A percentile compares a stretch with the other conserved stretches of the same genome.
These are phyloP conservation scores for Tuberolachnus salignus DNA, from an alignment of 2,888 invertebrate species.

Conservation along the genomic window DNA sequence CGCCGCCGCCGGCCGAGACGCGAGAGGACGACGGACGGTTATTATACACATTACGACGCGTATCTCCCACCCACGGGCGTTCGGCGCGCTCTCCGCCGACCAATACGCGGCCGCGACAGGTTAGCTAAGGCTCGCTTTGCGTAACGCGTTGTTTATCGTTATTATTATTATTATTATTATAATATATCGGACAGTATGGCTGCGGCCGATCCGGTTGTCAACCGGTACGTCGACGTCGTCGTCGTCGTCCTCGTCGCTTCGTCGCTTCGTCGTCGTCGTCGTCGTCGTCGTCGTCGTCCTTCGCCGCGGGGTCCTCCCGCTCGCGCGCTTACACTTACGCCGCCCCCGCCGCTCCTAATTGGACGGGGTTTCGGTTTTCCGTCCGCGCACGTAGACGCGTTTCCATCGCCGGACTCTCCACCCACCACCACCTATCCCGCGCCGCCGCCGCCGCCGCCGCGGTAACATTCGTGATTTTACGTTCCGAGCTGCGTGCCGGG, in stretches of 20 bases:
- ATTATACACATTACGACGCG: no score
- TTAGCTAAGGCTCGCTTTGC: no score
- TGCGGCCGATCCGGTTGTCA: constrained; percentile 44
- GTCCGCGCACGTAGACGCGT: background rate
- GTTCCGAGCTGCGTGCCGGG: no score
- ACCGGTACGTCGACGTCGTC: constrained; percentile 5
- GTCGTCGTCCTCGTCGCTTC: background rate
- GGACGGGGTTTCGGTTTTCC: background rate
- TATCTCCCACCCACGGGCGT: no score
- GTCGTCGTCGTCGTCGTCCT: background rate
- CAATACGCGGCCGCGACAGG: constrained; percentile 19
- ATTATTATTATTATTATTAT: constrained; percentile 16
- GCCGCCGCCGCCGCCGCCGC: no score
- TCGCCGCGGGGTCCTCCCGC: background rate
- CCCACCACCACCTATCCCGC: background rate
- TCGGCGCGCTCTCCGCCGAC: background rate
- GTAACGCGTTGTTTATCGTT: background rate
- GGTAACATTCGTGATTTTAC: no score
- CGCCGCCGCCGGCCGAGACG: no score
- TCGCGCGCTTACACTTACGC: background rate
- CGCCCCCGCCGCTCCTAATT: constrained; percentile 2
- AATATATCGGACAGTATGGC: constrained; percentile 25
- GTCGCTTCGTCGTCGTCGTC: background rate
- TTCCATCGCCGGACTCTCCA: background rate
- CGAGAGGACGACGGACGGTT: no score